phyloP scores from a whole-genome alignment of 2,888 invertebrate species.

The Vesta saturnalis region DNA sequence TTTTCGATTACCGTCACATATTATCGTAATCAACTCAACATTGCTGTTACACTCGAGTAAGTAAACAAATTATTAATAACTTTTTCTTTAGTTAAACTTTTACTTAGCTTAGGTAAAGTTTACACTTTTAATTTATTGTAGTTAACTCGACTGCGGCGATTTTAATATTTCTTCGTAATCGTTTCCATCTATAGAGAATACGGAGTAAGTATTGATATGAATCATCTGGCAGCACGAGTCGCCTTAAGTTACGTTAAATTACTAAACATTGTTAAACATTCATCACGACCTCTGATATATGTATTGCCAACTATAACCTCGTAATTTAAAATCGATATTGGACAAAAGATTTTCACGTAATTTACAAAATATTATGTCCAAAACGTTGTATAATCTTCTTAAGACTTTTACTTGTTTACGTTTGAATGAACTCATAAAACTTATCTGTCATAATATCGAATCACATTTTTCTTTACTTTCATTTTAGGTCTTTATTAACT shows the following conservation, averaged over 20 bases:
- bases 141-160: slow-evolving; percentile 28
- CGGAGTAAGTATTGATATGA: slow-evolving; percentile 44
- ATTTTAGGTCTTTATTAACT: neutral
- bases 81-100: slow-evolving; percentile 15
- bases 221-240: slow-evolving; percentile 49
- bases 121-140: slow-evolving; percentile 28
- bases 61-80: slow-evolving; percentile 23
- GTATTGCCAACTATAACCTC: slow-evolving; percentile 34
- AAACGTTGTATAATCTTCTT: slow-evolving; percentile 11
- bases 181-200: slow-evolving; percentile 33
- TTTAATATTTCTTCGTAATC: slow-evolving; percentile 38
- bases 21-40: slow-evolving; percentile 19
- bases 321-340: slow-evolving; percentile 23
- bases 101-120: slow-evolving; percentile 16
- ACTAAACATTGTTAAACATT: slow-evolving; percentile 46
- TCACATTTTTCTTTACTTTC: neutral
- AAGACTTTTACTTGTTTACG: slow-evolving; percentile 11
- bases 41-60: slow-evolving; percentile 30
- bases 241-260: slow-evolving; percentile 49
- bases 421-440: neutral
- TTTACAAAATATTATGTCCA: slow-evolving; percentile 9
- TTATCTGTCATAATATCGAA: slow-evolving; percentile 4
- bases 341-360: slow-evolving; percentile 13
- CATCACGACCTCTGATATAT: slow-evolving; percentile 47
- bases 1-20: slow-evolving; percentile 13